These are phyloP conservation scores for Aphyosemion australe DNA, from an alignment of 2,113 vertebrate genomes.

Conservation along the genomic window DNA sequence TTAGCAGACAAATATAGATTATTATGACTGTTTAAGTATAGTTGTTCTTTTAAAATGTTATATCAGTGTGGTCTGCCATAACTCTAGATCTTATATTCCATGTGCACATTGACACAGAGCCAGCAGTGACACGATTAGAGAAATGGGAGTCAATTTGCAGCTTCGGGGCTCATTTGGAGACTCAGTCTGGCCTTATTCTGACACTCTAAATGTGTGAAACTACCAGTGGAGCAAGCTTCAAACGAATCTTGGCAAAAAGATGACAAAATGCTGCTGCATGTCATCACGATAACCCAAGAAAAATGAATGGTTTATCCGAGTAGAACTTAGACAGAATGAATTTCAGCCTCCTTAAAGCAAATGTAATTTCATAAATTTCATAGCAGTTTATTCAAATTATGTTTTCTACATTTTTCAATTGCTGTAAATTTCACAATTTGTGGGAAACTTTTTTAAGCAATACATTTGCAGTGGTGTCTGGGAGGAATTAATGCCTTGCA, in stretches of 20 bases:
- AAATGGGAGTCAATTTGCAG: conserved; percentile 55
- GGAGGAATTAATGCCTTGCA: no score
- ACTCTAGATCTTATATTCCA: conserved; percentile 30
- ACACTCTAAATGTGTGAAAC: conserved; percentile 54
- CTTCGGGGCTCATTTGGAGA: conserved; percentile 43
- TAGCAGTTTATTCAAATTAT: no score
- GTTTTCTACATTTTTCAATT: no score
- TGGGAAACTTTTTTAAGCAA: no score
- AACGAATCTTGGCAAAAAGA: conserved; percentile 44
- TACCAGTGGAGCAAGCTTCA: conserved; percentile 49
- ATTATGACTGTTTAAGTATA: no score
- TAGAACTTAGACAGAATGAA: no score
- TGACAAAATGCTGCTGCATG: conserved; percentile 48
- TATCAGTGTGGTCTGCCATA: not conserved
- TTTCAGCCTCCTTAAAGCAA: no score
- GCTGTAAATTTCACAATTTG: no score
- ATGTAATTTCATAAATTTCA: no score
- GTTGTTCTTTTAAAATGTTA: no score
- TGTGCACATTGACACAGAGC: conserved; percentile 21
- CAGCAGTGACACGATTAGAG: conserved; percentile 51
- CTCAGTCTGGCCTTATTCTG: conserved; percentile 71
- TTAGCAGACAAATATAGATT: no score
- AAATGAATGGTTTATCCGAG: not conserved
- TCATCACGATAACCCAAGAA: conserved; percentile 23
- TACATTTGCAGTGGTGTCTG: no score